Base-by-base conservation (phyloP, 2,113 vertebrate species). In the Chiloscyllium plagiosum region DNA sequence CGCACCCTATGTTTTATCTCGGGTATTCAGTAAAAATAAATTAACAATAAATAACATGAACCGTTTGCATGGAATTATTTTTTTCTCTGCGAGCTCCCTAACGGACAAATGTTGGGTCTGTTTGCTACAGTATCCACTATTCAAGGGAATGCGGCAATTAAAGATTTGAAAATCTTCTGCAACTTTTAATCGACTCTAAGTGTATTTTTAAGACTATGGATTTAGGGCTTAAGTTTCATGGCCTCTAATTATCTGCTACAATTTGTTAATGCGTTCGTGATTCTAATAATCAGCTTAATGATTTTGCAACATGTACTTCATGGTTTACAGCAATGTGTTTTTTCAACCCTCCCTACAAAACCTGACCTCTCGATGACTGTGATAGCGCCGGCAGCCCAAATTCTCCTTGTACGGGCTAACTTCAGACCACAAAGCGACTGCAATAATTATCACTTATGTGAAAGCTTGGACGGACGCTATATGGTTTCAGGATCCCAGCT, bases 321-420 rank as follows among this genome's bases (percentile, higher is more conserved):
- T 33, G n/a, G 33, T 66, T 37, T 66, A 66, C 8, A 37, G 89
- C 33, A 92, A 70, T 72, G 92, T 69, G 37, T 0, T 10, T 29
- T n/a, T n/a, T 37, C 22, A 7, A n/a, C 93, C 93, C 42, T 29
- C 42, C 94, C 47, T 95, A 22, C 20, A 29, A 72, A 95, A 26
- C 42, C 69, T 76, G 68, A 95, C 93, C 93, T 95, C 94, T 70
- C 12, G 42, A 8, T 52, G 92, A 69, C 92, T 68, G 90, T 69
- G 22, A 72, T 50, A 52, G 37, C 24, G 24, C 24, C 66, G 19
- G 94, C 37, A 47, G 94, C 37, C 42, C 29, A 50, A 95, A 95
- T 5, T 95, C 94, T 95, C 94, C 94, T 72, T 95, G 89, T 93
- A 93, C 89, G 89, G 89, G 89, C 89, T 47, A 95, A 95, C 37